Base-by-base conservation (phyloP, 64 coral and sea anemone species). In the Pachyseris speciosa region DNA sequence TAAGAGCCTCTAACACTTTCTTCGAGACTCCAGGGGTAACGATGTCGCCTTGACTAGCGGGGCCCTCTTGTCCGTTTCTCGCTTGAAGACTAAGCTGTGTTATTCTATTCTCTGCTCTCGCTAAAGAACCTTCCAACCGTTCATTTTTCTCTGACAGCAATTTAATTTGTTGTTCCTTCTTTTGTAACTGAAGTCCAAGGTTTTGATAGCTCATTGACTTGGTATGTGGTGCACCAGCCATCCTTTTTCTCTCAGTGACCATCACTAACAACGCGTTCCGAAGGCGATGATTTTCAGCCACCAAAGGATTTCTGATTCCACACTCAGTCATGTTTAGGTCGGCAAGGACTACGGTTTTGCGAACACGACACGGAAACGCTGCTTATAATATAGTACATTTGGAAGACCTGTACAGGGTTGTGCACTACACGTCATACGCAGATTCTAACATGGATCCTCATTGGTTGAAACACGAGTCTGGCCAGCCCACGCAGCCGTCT, bases 81-180 rank as follows among this genome's bases (percentile, higher is more conserved):
- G 70, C 42, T 68, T 85, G 80, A 15, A 74, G 49, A 67, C 30
- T 96, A 2, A 96, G 74, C 73, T 96, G 94, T 6, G 89, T 90
- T 66, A 96, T 92, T 83, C 94, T 83, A 36, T 96, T 96, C 75
- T 96, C 94, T 49, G 94, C 94, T 74, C 94, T 96, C 26, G 94
- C 89, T 64, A 96, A 33, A 69, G 78, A 60, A 10, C 76, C 86
- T 72, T 96, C 89, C 12, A 92, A 16, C 30, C 89, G 69, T 49
- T 96, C 66, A 41, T 75, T 38, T 74, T 76, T 96, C 6, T 86
- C 89, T 47, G 12, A 59, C 6, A 92, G 12, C 15, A 72, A 58
- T 32, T 63, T 84, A 20, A 51, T 68, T 68, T 96, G 76, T 40
- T 88, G 67, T 13, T 92, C 89, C 65, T 88, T 96, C 68, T 65